These are phyloP conservation scores for Samia ricini DNA, from an alignment of 1,140 invertebrate genomes.

Conservation along the genomic window DNA sequence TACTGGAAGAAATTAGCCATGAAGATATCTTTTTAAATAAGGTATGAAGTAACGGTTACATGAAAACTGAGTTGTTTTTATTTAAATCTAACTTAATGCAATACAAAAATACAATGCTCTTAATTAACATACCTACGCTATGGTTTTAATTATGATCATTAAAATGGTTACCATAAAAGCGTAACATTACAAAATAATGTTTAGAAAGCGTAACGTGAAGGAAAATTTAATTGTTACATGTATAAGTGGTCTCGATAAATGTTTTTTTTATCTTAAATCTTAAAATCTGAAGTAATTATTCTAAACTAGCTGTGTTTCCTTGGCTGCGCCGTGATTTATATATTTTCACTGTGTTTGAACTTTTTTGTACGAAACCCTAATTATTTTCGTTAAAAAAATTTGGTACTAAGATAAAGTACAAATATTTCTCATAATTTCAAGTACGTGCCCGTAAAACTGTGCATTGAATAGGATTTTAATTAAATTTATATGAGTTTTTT, in stretches of 20 bases:
- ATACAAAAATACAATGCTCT: not conserved
- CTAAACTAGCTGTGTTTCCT: too few relatives aligned
- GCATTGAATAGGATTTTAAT: too few relatives aligned
- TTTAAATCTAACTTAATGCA: not conserved
- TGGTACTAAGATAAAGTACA: too few relatives aligned
- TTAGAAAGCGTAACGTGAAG: constrained; percentile 55
- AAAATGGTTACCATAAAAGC: constrained; percentile 29
- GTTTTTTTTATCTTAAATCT: not conserved
- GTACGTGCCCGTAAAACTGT: too few relatives aligned
- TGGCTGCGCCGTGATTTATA: too few relatives aligned
- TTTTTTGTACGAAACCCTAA: too few relatives aligned
- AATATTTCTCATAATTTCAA: too few relatives aligned
- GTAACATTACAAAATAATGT: constrained; percentile 41
- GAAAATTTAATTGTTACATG: constrained; percentile 24
- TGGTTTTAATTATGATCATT: constrained; percentile 25
- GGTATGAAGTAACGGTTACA: not conserved
- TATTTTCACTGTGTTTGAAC: too few relatives aligned
- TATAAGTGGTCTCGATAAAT: constrained; percentile 14
- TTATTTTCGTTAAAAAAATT: too few relatives aligned
- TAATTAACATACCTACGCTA: not conserved
- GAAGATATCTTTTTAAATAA: too few relatives aligned
- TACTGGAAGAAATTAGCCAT: not conserved
- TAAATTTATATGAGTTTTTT: too few relatives aligned
- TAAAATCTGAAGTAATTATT: not conserved
- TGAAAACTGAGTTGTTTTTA: not conserved